These are phyloP conservation scores for Pseudolycoriella hygida DNA, from an alignment of 2,888 invertebrate species.

Conservation along the genomic window DNA sequence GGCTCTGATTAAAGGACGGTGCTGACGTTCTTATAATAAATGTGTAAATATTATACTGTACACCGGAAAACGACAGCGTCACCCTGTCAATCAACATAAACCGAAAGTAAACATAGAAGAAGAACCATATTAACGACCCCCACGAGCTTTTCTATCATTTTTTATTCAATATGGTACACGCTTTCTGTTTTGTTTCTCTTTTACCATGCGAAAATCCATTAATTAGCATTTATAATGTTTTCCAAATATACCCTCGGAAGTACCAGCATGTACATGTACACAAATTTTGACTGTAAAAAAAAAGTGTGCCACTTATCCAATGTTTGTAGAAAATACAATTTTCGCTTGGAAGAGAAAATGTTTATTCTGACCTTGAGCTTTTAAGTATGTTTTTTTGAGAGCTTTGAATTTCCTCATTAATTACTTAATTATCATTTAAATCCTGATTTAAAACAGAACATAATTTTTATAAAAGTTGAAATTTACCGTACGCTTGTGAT, in stretches of 20 bases:
- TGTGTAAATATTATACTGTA: too few species aligned
- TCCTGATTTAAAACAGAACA: neutral
- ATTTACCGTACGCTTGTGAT: too few species aligned
- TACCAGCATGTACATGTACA: too few species aligned
- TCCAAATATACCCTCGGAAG: neutral
- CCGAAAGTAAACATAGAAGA: neutral
- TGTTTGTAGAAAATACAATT: too few species aligned
- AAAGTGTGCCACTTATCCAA: neutral
- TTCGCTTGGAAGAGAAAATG: neutral
- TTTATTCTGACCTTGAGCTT: conserved; percentile 4
- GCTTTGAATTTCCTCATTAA: conserved; percentile 2
- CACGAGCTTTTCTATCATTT: conserved; percentile 1
- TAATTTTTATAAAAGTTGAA: too few species aligned
- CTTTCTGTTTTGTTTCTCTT: neutral
- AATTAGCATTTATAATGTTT: conserved; percentile 3
- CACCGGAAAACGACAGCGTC: too few species aligned
- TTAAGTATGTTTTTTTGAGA: conserved; percentile 1
- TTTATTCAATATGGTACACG: conserved; percentile 1
- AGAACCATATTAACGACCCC: conserved; percentile 1
- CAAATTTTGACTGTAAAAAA: neutral
- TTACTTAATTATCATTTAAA: conserved; percentile 3
- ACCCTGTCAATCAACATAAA: too few species aligned
- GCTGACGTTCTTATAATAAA: too few species aligned
- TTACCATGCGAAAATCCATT: neutral
- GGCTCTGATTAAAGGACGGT: too few species aligned